Percentiles rank a stretch among this genome's conserved stretches.
Evolutionary conservation across 2,113 vertebrate species (phyloP).

Genomic region (Dromiciops gliroides): DNA sequence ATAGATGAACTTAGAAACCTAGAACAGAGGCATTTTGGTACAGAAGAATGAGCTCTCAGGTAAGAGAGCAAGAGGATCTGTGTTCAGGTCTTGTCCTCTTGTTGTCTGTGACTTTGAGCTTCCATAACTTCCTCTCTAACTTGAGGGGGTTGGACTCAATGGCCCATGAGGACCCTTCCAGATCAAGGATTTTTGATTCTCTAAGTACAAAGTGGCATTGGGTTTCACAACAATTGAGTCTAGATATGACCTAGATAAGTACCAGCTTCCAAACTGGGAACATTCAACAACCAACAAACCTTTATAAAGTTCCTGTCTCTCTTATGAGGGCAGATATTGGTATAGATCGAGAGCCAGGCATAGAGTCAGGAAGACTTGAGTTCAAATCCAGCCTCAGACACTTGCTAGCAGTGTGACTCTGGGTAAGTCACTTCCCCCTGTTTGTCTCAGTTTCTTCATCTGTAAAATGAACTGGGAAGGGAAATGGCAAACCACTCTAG

Average conservation of each 20-base stretch:
- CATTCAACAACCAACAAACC: background rate
- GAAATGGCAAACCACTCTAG: background rate
- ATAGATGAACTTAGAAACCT: background rate
- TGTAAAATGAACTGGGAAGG: background rate
- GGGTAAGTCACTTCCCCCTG: no score
- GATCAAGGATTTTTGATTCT: background rate
- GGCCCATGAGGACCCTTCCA: background rate
- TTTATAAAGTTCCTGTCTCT: background rate
- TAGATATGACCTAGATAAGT: background rate
- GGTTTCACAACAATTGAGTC: background rate
- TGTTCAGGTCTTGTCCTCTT: background rate
- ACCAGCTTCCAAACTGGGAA: background rate
- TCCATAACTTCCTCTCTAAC: background rate
- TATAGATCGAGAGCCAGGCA: background rate
- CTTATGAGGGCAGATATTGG: no score
- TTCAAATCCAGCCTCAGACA: background rate
- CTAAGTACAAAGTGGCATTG: background rate
- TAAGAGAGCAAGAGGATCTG: background rate
- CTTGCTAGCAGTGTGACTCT: no score
- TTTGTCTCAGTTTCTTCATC: background rate
- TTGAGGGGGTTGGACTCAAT: background rate
- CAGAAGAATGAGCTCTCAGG: background rate
- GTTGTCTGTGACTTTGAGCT: background rate
- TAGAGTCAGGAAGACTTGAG: background rate
- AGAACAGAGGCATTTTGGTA: background rate